Percentiles rank a stretch among this genome's conserved stretches.
Evolutionary conservation across 1,140 invertebrate species (phyloP).

Genomic region (Hetaerina americana): DNA sequence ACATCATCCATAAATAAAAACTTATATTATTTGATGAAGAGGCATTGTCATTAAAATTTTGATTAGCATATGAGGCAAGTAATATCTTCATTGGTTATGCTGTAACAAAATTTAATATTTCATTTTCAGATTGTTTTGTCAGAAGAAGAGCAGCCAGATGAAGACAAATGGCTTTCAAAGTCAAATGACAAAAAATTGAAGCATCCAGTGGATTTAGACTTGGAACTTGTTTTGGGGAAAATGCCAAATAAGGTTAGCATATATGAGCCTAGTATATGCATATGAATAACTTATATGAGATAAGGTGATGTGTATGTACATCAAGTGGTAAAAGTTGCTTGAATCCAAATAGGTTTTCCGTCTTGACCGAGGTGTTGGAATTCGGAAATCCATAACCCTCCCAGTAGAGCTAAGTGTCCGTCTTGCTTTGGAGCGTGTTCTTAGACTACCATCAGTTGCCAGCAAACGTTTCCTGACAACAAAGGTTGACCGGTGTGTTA

Average conservation of each 20-base stretch:
- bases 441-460: constrained; percentile 78
- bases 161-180: constrained; percentile 24
- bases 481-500: constrained; percentile 84
- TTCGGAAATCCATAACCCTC: constrained; percentile 26
- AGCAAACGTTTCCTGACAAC: constrained; percentile 87
- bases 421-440: constrained; percentile 61
- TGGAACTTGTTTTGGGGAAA: constrained; percentile 80
- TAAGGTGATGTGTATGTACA: too few species aligned
- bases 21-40: constrained; percentile 2
- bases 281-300: too few species aligned
- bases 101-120: background rate
- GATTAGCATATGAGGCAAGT: too few species aligned
- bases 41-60: too few species aligned
- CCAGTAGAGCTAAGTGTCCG: constrained; percentile 40
- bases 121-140: constrained; percentile 43
- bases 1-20: background rate
- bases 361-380: constrained; percentile 25
- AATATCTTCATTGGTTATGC: too few species aligned
- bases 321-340: too few species aligned
- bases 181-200: constrained; percentile 19
- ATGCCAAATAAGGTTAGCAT: constrained; percentile 65
- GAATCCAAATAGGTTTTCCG: constrained; percentile 38
- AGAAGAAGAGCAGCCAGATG: constrained; percentile 38
- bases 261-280: too few species aligned
- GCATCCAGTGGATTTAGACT: constrained; percentile 73